Evolutionary conservation across 2,888 invertebrate genomes (phyloP).

Genomic region (Rhimphoctona megacephalus): DNA sequence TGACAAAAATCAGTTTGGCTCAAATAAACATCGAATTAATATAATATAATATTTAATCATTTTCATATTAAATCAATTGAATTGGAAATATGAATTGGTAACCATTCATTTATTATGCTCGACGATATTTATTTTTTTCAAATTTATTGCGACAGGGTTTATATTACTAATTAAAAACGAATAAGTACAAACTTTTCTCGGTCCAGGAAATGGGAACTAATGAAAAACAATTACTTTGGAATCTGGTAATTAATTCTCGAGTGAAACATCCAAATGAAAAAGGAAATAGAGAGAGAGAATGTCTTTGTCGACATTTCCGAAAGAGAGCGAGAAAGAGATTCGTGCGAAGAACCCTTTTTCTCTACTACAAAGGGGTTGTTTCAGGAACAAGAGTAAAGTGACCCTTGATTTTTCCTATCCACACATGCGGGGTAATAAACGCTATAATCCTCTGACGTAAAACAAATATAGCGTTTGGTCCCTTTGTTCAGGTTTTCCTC

Average conservation of each 20-base stretch:
- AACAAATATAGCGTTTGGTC: conserved; percentile 80
- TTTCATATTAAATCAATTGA: too few relatives aligned
- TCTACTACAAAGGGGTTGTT: conserved; percentile 27
- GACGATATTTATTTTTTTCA: neutral
- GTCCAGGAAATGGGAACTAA: neutral
- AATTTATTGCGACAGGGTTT: neutral
- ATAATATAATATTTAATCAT: too few relatives aligned
- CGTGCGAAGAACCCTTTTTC: conserved; percentile 49
- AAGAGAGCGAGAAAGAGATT: conserved; percentile 18
- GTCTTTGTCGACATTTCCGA: conserved; percentile 46
- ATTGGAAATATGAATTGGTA: too few relatives aligned
- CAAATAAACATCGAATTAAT: too few relatives aligned
- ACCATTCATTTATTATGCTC: neutral
- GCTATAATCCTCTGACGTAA: conserved; percentile 83
- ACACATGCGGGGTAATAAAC: conserved; percentile 78
- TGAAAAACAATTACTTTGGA: conserved; percentile 29
- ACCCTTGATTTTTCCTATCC: conserved; percentile 64
- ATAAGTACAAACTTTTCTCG: neutral
- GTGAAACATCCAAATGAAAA: conserved; percentile 31
- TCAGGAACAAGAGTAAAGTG: conserved; percentile 58
- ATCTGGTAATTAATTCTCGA: conserved; percentile 41
- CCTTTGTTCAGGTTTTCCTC: conserved; percentile 50
- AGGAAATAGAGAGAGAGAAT: conserved; percentile 3
- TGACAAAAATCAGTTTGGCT: neutral
- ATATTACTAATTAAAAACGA: neutral